Conservation (phyloP, 2,113 vertebrate genomes). For the Zapus hudsonius region DNA sequence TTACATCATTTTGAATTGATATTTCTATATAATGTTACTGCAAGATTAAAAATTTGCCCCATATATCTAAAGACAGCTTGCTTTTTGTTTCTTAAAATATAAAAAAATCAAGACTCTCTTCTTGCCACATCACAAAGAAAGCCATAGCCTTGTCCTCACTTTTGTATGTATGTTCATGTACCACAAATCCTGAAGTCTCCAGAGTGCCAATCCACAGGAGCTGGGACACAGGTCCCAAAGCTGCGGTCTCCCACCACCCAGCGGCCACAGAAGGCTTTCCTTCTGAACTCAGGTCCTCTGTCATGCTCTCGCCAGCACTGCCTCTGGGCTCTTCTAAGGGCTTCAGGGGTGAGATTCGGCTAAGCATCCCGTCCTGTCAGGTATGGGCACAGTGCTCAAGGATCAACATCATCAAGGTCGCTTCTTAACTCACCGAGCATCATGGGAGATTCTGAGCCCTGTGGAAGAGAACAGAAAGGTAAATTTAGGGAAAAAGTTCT, state of each 20-base stretch:
- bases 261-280: slow-evolving; percentile 69
- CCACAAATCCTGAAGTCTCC: slow-evolving; percentile 83
- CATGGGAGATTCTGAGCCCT: slow-evolving; percentile 99
- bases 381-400: slow-evolving; percentile 81
- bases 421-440: slow-evolving; percentile 97
- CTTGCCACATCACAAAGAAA: slow-evolving; percentile 86
- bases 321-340: slow-evolving; percentile 68
- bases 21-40: slow-evolving; percentile 89
- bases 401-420: slow-evolving; percentile 97
- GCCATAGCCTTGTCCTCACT: slow-evolving; percentile 87
- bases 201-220: slow-evolving; percentile 65
- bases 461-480: slow-evolving; percentile 56
- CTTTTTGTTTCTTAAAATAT: slow-evolving; percentile 75
- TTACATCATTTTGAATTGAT: slow-evolving; percentile 90
- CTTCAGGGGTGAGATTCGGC: slow-evolving; percentile 75
- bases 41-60: slow-evolving; percentile 87
- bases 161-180: slow-evolving; percentile 82
- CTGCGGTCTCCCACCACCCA: slow-evolving; percentile 54
- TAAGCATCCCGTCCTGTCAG: slow-evolving; percentile 44
- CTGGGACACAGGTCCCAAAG: slow-evolving; percentile 57
- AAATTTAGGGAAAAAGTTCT: not conserved
- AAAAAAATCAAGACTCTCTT: slow-evolving; percentile 86
- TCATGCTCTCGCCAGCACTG: slow-evolving; percentile 58
- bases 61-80: slow-evolving; percentile 83
- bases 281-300: slow-evolving; percentile 60